Base-by-base conservation (phyloP, 1,140 invertebrate species). In the Eueides isabella region DNA sequence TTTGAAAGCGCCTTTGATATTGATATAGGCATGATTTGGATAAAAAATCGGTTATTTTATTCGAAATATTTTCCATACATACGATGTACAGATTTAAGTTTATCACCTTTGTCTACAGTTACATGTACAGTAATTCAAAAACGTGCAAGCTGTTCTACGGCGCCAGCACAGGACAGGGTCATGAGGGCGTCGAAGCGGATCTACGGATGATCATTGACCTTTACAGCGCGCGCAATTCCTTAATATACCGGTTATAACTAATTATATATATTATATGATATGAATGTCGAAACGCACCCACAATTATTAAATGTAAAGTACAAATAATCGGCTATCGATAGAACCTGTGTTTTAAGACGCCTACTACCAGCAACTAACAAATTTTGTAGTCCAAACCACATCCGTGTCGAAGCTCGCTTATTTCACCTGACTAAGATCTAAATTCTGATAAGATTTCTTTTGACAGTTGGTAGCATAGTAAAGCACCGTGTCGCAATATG, bases 141-240 rank as follows among this genome's bases (percentile, higher is more conserved):
- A 71, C 62, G 71, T 73, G 61, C 63, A 71, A 75, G 74, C 31
- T 79, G 83, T 83, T 77, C 66, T 67, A 74, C 85, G 77, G 81
- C 84, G 85, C 85, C 75, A 80, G 79, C 82, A 80, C 86, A 84
- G 80, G 85, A 90, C 87, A 92, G 89, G 91, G 91, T 92, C 91
- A 92, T 82, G 88, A 85, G 88, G 89, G 84, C 89, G 85, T 75
- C 89, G 87, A 92, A 85, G 89, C 91, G 91, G 90, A 92, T 92
- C 91, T 92, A 90, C 86, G 84, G 89, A 91, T 92, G 91, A 92
- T 91, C 91, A 92, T 90, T 91, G 91, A 92, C 91, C 89, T 92
- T 92, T 91, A 88, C 75, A 79, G 87, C 85, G 86, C 83, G 88
- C 87, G 80, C 84, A 86, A 85, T 85, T 81, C 81, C 80, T 80